phyloP scores from a whole-genome alignment of 2,797 vertebrate genomes.

The Coreius guichenoti region DNA sequence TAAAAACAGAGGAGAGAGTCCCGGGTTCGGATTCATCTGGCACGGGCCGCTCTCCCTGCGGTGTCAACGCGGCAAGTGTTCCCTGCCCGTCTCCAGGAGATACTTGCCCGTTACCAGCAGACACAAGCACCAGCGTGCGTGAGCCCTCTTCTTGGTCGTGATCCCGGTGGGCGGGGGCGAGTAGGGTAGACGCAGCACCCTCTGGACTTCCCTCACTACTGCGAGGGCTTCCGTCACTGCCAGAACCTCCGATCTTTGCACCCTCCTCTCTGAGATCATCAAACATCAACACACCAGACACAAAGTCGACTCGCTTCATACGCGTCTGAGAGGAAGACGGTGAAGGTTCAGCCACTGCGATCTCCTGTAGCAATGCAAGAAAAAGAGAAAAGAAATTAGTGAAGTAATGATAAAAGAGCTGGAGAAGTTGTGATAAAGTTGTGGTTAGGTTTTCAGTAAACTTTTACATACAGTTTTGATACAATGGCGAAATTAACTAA shows the following conservation, averaged over 20 bases:
- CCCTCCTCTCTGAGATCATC: constrained; percentile 73
- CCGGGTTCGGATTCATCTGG: constrained; percentile 86
- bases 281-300: constrained; percentile 78
- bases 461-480: no score
- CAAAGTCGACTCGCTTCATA: constrained; percentile 83
- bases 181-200: constrained; percentile 80
- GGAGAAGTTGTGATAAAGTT: not conserved
- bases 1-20: constrained; percentile 83
- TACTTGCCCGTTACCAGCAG: constrained; percentile 80
- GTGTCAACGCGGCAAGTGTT: constrained; percentile 83
- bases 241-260: constrained; percentile 73
- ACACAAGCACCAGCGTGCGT: constrained; percentile 88
- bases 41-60: constrained; percentile 84
- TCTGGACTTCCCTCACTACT: constrained; percentile 86
- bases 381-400: not conserved
- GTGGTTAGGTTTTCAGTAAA: no score
- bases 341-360: constrained; percentile 37
- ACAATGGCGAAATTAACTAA: no score
- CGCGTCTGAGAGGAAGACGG: constrained; percentile 74
- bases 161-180: constrained; percentile 83
- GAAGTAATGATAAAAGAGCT: not conserved
- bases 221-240: constrained; percentile 82
- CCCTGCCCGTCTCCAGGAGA: constrained; percentile 83
- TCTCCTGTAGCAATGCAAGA: constrained; percentile 41
- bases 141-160: constrained; percentile 88